Base-by-base conservation (phyloP, 2,888 invertebrate genomes). In the Caprella mutica region DNA sequence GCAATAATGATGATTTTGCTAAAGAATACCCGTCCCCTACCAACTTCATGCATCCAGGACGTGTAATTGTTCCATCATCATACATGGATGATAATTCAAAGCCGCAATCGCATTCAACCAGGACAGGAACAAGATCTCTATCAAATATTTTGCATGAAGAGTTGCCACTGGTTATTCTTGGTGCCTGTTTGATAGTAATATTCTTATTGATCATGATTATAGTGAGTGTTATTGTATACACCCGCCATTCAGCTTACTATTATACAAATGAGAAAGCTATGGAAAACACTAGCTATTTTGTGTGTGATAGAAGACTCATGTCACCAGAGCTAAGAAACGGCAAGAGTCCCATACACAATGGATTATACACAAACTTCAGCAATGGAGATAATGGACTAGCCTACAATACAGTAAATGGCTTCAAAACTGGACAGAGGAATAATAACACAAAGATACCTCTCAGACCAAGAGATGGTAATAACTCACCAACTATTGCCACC, bases 221-320 rank as follows among this genome's bases (percentile, higher is more conserved):
- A 17, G 73, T 77, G 0, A 67, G 67, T 26, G 80, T 80, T 1
- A 74, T 84, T 52, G 79, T 80, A 68, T 84, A 83, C 68, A 81
- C 83, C 67, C 78, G 82, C 44, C 80, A 81, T 58, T 81, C 83
- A 3, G 82, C 83, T 3, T 80, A 80, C 46, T 87, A 86, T 72
- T 86, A 86, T 71, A 87, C 86, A 9, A 81, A 85, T 69, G 86
- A 86, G 72, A 85, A 84, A 70, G 48, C 29, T 9, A 27, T 48
- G 9, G 48, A 48, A 26, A 48, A 48, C 48, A 48, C 48, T 81
- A 82, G 64, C 73, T 48, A 48, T 14, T 48, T 48, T n/a, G 48
- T 48, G 9, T 19, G 23, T 4, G 48, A 48, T n/a, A 48, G n/a
- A n/a, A n/a, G 19, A 5, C 30, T 48, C 23, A 48, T 30, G 48